These are phyloP conservation scores for Drosophila infuscata DNA, from an alignment of 2,888 invertebrate species.

Conservation along the genomic window DNA sequence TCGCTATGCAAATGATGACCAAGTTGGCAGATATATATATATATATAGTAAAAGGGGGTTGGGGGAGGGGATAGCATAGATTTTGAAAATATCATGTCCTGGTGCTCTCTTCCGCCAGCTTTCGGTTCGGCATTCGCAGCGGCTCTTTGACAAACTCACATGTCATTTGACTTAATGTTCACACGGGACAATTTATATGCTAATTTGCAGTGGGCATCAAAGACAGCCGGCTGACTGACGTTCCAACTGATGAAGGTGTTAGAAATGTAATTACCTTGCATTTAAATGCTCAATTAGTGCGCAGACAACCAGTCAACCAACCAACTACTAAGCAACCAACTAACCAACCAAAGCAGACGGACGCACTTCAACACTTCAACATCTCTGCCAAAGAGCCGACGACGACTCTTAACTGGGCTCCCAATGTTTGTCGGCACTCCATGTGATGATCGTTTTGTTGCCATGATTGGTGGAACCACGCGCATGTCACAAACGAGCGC, in stretches of 20 bases:
- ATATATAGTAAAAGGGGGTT: background rate
- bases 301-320: constrained; percentile 52
- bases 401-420: constrained; percentile 2
- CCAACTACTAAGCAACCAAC: constrained; percentile 9
- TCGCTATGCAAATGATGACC: constrained; percentile 74
- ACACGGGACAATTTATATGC: constrained; percentile 82
- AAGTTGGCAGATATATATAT: background rate
- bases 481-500: constrained; percentile 75
- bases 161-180: constrained; percentile 80
- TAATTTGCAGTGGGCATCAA: constrained; percentile 79
- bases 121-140: constrained; percentile 51
- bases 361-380: constrained; percentile 16
- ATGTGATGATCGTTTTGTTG: constrained; percentile 41
- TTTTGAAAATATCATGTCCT: constrained; percentile 76
- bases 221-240: constrained; percentile 67
- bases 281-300: constrained; percentile 81
- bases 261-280: constrained; percentile 78
- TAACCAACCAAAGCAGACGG: constrained; percentile 15
- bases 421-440: constrained; percentile 23
- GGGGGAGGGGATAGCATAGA: constrained; percentile 16
- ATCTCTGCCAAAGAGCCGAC: constrained; percentile 15
- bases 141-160: constrained; percentile 77
- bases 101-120: constrained; percentile 72
- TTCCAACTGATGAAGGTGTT: constrained; percentile 78
- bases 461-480: constrained; percentile 71